phyloP scores from a whole-genome alignment of 2,113 vertebrate species.

The Phylloscopus trochilus region DNA sequence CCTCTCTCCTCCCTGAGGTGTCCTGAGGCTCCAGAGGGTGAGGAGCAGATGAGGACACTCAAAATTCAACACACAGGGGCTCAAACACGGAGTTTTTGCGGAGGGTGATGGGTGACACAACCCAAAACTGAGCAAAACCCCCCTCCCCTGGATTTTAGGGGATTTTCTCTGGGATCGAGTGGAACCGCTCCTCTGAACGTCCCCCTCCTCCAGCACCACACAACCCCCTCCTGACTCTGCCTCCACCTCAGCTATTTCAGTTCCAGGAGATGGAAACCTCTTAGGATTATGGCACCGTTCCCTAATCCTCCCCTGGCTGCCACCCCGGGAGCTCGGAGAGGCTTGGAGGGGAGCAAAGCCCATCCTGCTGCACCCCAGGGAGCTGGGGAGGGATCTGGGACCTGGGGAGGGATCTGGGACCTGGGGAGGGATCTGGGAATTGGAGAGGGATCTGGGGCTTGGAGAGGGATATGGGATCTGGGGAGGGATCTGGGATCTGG shows the following conservation, averaged over 20 bases:
- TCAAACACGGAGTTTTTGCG: rapidly evolving
- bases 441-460: no score
- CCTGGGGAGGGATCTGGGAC: no score
- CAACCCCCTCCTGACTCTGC: not conserved
- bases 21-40: rapidly evolving
- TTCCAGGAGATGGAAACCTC: not conserved
- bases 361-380: not conserved
- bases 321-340: not conserved
- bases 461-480: not conserved
- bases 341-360: not conserved
- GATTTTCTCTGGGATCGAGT: rapidly evolving
- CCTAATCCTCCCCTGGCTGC: not conserved
- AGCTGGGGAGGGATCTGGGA: no score
- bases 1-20: not conserved
- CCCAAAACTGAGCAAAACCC: not conserved
- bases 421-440: no score
- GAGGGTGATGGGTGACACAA: not conserved
- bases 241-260: not conserved
- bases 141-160: not conserved
- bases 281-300: not conserved
- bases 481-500: not conserved
- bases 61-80: not conserved
- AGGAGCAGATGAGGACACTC: not conserved
- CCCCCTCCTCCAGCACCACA: not conserved
- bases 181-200: not conserved